phyloP scores from a whole-genome alignment of 2,888 invertebrate genomes.

The Tenthredo scrophulariae region DNA sequence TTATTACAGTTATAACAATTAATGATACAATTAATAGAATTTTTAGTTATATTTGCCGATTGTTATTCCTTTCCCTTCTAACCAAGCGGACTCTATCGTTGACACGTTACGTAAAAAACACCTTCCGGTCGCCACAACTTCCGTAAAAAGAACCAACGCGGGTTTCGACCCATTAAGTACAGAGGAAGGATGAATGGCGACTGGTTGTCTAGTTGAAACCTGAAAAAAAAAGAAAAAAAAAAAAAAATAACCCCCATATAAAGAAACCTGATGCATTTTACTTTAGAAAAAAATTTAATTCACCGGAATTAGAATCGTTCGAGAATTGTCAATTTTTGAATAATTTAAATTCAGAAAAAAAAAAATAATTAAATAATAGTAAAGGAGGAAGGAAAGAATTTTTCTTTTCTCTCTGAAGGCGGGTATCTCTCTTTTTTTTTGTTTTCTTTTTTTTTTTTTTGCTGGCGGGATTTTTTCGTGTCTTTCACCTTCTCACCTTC shows the following conservation, averaged over 20 bases:
- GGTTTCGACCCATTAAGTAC: constrained; percentile 87
- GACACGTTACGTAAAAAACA: constrained; percentile 90
- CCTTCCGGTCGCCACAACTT: constrained; percentile 92
- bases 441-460: background rate
- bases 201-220: constrained; percentile 84
- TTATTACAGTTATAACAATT: background rate
- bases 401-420: background rate
- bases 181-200: constrained; percentile 92
- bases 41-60: constrained; percentile 60
- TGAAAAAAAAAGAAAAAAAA: constrained; percentile 73
- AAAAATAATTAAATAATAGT: constrained; percentile 6
- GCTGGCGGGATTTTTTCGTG: background rate
- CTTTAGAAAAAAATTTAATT: constrained; percentile 55
- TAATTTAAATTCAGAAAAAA: constrained; percentile 22
- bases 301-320: background rate
- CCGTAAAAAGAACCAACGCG: constrained; percentile 89
- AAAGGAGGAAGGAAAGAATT: constrained; percentile 52
- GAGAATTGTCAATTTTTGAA: constrained; percentile 49
- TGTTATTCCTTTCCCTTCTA: constrained; percentile 80
- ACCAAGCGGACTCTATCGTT: constrained; percentile 90
- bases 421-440: background rate
- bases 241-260: too few relatives aligned
- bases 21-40: background rate
- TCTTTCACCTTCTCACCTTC: background rate
- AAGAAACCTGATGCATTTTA: too few relatives aligned